These are phyloP conservation scores for Oreocharis arfaki DNA, from an alignment of 2,113 vertebrate species.

Conservation along the genomic window DNA sequence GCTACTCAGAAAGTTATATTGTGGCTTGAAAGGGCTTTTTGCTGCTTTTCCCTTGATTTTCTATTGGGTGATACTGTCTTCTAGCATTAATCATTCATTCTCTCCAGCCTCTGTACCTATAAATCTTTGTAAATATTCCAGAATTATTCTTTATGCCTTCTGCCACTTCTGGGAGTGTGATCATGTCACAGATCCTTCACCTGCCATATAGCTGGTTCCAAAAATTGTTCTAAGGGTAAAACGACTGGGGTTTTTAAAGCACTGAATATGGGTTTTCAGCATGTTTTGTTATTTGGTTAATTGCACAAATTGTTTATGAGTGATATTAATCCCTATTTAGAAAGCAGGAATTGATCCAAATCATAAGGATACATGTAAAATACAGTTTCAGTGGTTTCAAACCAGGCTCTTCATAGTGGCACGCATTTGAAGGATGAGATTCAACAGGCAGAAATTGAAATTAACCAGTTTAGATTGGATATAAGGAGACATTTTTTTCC, in stretches of 20 bases:
- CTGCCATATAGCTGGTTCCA: neutral
- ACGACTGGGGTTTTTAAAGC: neutral
- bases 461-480: neutral
- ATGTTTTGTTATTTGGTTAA: neutral
- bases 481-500: neutral
- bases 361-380: neutral
- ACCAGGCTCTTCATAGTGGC: neutral
- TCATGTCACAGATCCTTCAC: accelerated
- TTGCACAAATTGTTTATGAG: neutral
- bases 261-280: neutral
- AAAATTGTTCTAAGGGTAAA: neutral
- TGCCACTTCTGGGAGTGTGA: neutral
- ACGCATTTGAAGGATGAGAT: neutral
- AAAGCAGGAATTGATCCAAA: neutral
- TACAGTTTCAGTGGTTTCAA: neutral
- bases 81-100: neutral
- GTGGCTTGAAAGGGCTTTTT: neutral
- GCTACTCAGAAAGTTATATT: neutral
- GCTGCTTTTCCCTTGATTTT: neutral
- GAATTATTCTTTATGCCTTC: neutral
- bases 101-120: neutral
- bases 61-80: neutral
- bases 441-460: neutral
- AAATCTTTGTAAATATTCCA: neutral
- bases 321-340: neutral